A percentile compares a stretch with the other conserved stretches of the same genome.
Conservation (phyloP, 2,888 invertebrate species). For the Ochropleura leucogaster region DNA sequence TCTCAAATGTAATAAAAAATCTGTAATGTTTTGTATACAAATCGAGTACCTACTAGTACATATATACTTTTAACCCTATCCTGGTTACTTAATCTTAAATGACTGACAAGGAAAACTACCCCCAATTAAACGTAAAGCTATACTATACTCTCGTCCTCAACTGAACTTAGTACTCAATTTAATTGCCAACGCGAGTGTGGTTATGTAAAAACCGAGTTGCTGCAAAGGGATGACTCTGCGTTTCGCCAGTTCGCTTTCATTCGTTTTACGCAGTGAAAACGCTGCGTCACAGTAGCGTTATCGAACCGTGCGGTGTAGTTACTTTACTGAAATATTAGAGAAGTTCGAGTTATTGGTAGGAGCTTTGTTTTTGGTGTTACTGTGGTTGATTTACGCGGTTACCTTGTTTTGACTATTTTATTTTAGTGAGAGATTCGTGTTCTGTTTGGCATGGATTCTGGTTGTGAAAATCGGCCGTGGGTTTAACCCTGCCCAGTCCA, state of each 20-base stretch:
- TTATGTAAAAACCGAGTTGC: slow-evolving; percentile 57
- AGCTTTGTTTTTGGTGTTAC: slow-evolving; percentile 15
- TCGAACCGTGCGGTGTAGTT: slow-evolving; percentile 58
- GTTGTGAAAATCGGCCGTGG: neutral
- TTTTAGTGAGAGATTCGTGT: neutral
- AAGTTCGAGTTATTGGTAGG: slow-evolving; percentile 36
- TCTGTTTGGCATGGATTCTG: neutral
- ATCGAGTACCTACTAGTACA: neutral
- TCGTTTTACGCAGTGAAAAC: slow-evolving; percentile 64
- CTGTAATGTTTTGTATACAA: neutral
- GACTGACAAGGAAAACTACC: slow-evolving; percentile 7
- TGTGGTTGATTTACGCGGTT: slow-evolving; percentile 1
- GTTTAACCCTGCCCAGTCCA: too few species aligned
- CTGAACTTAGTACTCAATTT: slow-evolving; percentile 61
- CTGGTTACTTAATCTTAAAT: neutral
- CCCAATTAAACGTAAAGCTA: slow-evolving; percentile 24
- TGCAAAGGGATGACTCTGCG: slow-evolving; percentile 65
- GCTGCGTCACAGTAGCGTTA: slow-evolving; percentile 69
- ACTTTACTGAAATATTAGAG: slow-evolving; percentile 60
- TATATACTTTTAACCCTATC: neutral
- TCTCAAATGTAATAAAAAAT: neutral
- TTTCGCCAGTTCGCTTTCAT: slow-evolving; percentile 65
- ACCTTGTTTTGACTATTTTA: slow-evolving; percentile 11
- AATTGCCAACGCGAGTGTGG: slow-evolving; percentile 56
- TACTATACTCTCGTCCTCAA: slow-evolving; percentile 13